Evolutionary conservation across 2,113 vertebrate species (phyloP).

Genomic region (Climacteris rufus): DNA sequence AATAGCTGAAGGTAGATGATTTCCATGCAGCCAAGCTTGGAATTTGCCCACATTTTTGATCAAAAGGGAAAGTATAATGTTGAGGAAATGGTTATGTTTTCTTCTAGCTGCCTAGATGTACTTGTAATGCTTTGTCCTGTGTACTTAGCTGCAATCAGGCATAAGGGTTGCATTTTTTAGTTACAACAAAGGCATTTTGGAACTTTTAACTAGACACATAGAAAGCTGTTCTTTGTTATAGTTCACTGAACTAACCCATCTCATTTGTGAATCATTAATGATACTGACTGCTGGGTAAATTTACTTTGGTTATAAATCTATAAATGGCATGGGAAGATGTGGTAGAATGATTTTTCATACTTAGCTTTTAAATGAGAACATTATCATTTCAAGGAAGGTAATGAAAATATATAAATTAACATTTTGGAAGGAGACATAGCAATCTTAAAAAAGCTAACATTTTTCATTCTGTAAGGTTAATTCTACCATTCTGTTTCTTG

Average conservation of each 20-base stretch:
- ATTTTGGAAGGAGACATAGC: not conserved
- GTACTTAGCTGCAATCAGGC: conserved; percentile 15
- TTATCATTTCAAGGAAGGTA: not conserved
- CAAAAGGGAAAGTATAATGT: not conserved
- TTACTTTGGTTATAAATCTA: conserved; percentile 56
- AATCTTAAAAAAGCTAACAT: not conserved
- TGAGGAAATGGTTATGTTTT: not conserved
- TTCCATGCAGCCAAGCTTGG: not conserved
- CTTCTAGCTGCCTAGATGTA: not conserved
- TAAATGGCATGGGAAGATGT: conserved; percentile 62
- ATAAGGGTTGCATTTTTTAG: conserved; percentile 19
- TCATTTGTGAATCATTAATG: conserved; percentile 71
- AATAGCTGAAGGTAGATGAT: not conserved
- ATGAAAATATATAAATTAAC: not conserved
- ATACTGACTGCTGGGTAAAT: conserved; percentile 36
- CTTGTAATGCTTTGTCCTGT: not conserved
- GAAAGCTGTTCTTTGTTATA: conserved; percentile 53
- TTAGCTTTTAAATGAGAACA: conserved; percentile 28
- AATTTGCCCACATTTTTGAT: not conserved
- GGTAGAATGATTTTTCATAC: conserved; percentile 54
- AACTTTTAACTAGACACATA: conserved; percentile 17
- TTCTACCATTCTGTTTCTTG: not conserved
- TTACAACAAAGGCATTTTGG: conserved; percentile 30
- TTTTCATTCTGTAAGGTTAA: not conserved
- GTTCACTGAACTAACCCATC: conserved; percentile 53